Base-by-base conservation (phyloP, 2,113 vertebrate genomes). In the Ptychochromis oligacanthus region DNA sequence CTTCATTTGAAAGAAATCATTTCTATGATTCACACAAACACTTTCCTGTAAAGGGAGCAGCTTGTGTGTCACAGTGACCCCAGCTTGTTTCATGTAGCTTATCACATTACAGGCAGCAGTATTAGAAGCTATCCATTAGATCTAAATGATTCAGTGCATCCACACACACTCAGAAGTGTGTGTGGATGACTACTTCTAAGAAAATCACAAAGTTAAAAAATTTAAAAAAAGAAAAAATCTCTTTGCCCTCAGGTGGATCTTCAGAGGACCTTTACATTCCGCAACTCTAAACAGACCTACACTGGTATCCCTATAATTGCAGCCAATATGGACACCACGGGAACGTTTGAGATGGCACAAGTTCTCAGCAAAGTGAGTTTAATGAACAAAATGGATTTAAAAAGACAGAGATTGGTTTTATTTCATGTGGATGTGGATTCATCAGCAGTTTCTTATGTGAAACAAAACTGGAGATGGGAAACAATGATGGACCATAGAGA, bases 321-420 rank as follows among this genome's bases (percentile, higher is more conserved):
- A 38, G 97, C 98, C 83, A 99, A 99, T 94, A 99, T 99, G 98
- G 98, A 99, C 94, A 99, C 98, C 6, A 99, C 99, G 28, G 98
- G 98, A 14, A 99, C 98, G 0, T 99, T 99, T 92, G 97, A 99
- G 94, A 98, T 99, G 98, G 98, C 98, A 0, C 95, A 92, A 59
- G 96, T 97, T 84, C 96, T 99, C 94, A 96, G 97, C 91, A 98
- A 97, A 96, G 98, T 99, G 93, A 94, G 94, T 85, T 11, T 7
- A 17, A 3, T 43, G 55, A 58, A 58, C 55, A 57, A 1, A 72
- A 72, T 31, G 28, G 28, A 31, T n/a, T n/a, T n/a, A n/a, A n/a
- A n/a, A n/a, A n/a, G n/a, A n/a, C n/a, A n/a, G n/a, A n/a, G n/a
- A n/a, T n/a, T n/a, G n/a, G n/a, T n/a, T n/a, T n/a, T n/a, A n/a